These are phyloP conservation scores for Rattus rattus DNA, from an alignment of 2,113 vertebrate genomes.

Conservation along the genomic window DNA sequence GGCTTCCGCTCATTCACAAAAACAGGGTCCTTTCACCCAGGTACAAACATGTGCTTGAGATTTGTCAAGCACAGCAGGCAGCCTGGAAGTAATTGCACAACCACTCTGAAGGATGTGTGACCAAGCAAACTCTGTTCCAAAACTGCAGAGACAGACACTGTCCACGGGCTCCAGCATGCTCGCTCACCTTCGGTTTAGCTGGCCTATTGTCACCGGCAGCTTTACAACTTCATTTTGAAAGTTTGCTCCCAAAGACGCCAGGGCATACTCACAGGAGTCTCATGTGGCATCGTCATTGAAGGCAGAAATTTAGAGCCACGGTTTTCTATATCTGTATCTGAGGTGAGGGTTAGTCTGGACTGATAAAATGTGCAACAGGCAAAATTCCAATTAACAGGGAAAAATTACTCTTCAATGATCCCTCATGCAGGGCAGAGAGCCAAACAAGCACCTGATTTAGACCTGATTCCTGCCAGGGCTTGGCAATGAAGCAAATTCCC, in stretches of 20 bases:
- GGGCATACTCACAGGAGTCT: neutral
- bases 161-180: neutral
- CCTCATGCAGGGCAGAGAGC: constrained; percentile 14
- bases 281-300: neutral
- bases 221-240: constrained; percentile 45
- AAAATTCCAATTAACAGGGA: constrained; percentile 58
- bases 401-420: constrained; percentile 3
- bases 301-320: constrained; percentile 15
- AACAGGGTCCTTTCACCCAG: constrained; percentile 18
- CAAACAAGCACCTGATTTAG: constrained; percentile 37
- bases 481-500: constrained; percentile 50
- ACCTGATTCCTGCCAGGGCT: constrained; percentile 46
- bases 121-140: constrained; percentile 61
- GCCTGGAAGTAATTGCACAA: constrained; percentile 56
- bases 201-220: neutral
- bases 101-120: constrained; percentile 61
- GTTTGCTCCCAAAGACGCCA: constrained; percentile 4
- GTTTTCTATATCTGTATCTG: constrained; percentile 11
- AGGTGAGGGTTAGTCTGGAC: constrained; percentile 47
- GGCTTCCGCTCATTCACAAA: neutral
- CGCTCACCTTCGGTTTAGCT: neutral
- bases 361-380: constrained; percentile 38
- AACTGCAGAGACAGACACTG: constrained; percentile 31
- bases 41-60: neutral
- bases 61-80: constrained; percentile 10